Base-by-base conservation (phyloP, 2,797 vertebrate species). In the Vultur gryphus region DNA sequence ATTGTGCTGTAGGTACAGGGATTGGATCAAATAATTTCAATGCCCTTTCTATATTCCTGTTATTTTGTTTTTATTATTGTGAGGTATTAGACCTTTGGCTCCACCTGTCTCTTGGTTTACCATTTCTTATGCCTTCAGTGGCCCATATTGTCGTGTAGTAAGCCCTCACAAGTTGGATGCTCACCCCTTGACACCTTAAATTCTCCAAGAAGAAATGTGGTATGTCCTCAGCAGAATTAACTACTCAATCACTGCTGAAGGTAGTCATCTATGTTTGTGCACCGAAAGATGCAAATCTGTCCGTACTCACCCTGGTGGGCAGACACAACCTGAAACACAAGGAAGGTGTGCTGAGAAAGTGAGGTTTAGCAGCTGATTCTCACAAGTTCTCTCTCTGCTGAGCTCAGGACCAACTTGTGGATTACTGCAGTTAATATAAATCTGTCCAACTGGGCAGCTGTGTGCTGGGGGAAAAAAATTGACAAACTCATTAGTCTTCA, bases 301-400 rank as follows among this genome's bases (percentile, higher is more conserved):
- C 28, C 7, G 5, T 85, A 90, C 99, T 98, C 97, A 99, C 99
- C 99, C 99, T 2, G 89, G 94, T 11, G 99, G 99, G 93, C 99
- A 99, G 88, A 98, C 96, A 9, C 99, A 99, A 84, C 99, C 99
- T 4, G 99, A 98, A 76, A 99, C 97, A 64, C 99, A 99, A 39
- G 99, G 99, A 91, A 99, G 98, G 5, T 98, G 98, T 39, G 98
- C 80, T 6, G 99, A 98, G 89, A 99, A 97, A 71, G 99, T 99
- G 95, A 99, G 97, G 96, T 99, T 99, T 54, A 99, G 98, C 92
- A 99, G 98, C 95, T 98, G 98, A 62, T 99, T 99, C 91, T 99
- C 99, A 91, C 99, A 99, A 12, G 99, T 99, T 82, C 97, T 98
- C 89, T 99, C 99, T 92, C 98, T 98, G 94, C 97, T 98, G 54